Evolutionary conservation across 23 tunicate species (phyloP), one percentile per base, ranked within the genome.

Genomic region (Ascidia mentula): DNA sequence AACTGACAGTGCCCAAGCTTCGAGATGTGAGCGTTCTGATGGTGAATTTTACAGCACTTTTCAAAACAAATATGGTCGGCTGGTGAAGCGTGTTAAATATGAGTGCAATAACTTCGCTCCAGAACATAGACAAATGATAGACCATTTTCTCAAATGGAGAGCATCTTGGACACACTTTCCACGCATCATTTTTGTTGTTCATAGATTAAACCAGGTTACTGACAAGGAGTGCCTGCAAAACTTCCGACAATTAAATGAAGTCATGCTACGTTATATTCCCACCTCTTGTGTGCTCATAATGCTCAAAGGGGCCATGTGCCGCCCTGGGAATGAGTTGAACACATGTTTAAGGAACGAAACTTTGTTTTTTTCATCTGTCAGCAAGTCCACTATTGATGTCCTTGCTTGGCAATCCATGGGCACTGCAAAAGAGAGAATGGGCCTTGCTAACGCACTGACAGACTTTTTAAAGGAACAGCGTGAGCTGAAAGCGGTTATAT

Each of bases 371-470:
- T 53, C 65, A 5, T 53, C 65, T 6, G 65, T 53, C 28, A 28
- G 22, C 13, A 28, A 53, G 65, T 53, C 65, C 7, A 20, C 65
- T 6, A 28, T 53, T 26, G 65, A 53, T 53, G 65, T 53, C 24
- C 65, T 53, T 53, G 65, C 65, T 53, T 53, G 65, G 65, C 65
- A 53, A 53, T 53, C 65, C 4, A 53, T 53, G 65, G 65, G 65
- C 4, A 53, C 65, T 3, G 65, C 65, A 5, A 53, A 53, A 53
- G 65, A 53, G 13, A 53, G 65, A 53, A 53, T 26, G 22, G 65
- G 65, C 22, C 65, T 53, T 6, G 65, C 65, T 1, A 28, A 53
- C 4, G 65, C 65, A 20, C 24, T 53, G 65, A 6, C 22, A 53
- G 13, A 6, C 4, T 53, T 53, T 9, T 28, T 53, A 53, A 53